phyloP scores from a whole-genome alignment of 2,888 invertebrate genomes.

The Temnothorax ravouxi region DNA sequence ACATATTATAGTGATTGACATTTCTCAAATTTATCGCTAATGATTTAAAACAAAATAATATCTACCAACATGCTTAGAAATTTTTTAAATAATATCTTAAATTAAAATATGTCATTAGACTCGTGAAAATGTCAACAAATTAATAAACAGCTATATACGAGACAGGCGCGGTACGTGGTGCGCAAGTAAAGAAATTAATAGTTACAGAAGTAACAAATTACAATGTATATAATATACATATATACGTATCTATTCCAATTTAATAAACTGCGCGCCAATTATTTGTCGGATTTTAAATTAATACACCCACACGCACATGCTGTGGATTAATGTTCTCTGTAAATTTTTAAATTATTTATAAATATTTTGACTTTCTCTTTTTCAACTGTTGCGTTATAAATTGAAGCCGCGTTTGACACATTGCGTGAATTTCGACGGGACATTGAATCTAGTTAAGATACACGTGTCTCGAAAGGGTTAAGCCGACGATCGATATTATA shows the following conservation, averaged over 20 bases:
- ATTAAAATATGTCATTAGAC: too few relatives aligned
- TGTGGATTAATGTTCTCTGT: not conserved
- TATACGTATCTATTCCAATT: too few relatives aligned
- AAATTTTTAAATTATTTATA: slow-evolving; percentile 12
- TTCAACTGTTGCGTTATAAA: not conserved
- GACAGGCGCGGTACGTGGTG: too few relatives aligned
- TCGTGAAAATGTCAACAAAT: too few relatives aligned
- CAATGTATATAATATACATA: too few relatives aligned
- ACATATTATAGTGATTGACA: not conserved
- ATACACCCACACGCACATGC: not conserved
- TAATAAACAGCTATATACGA: too few relatives aligned
- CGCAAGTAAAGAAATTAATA: too few relatives aligned
- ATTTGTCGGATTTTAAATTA: not conserved
- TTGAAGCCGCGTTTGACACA: not conserved
- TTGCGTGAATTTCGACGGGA: slow-evolving; percentile 7
- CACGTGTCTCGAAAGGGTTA: slow-evolving; percentile 30
- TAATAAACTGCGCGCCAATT: too few relatives aligned
- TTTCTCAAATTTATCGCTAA: not conserved
- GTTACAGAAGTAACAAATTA: too few relatives aligned
- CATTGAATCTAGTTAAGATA: slow-evolving; percentile 29
- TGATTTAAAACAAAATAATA: not conserved
- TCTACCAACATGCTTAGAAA: not conserved
- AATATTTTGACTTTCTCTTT: not conserved
- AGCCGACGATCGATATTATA: slow-evolving; percentile 25
- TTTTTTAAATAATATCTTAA: not conserved